Evolutionary conservation across 2,888 invertebrate species (phyloP).

Genomic region (Caenorhabditis wallacei): DNA sequence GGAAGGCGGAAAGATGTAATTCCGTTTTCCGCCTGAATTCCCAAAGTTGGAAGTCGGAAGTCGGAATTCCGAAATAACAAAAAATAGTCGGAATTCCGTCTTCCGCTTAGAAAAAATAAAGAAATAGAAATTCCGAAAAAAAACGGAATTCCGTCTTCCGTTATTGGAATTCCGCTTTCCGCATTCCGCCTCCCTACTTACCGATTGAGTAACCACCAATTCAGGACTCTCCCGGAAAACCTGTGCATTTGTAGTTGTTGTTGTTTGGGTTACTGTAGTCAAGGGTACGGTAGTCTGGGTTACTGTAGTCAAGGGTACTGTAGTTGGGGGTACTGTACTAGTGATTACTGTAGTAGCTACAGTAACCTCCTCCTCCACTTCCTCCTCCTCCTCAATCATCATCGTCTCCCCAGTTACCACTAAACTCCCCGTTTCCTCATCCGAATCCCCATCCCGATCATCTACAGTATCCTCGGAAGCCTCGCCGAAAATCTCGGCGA

Average conservation of each 20-base stretch:
- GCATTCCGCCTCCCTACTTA: no score
- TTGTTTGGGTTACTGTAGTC: neutral
- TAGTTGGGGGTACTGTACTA: constrained; percentile 24
- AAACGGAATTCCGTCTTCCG: no score
- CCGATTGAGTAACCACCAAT: no score
- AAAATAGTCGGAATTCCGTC: no score
- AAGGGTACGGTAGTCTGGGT: constrained; percentile 8
- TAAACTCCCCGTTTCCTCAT: neutral
- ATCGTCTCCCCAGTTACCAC: constrained; percentile 43
- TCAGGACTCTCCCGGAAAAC: constrained; percentile 23
- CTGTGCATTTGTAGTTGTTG: neutral
- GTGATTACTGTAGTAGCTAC: constrained; percentile 18
- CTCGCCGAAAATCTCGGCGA: constrained; percentile 17
- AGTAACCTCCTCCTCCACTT: neutral
- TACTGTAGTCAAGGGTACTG: constrained; percentile 15
- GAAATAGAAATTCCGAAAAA: no score
- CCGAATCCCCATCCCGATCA: neutral
- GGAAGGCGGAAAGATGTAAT: no score
- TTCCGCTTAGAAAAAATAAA: no score
- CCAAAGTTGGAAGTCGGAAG: no score
- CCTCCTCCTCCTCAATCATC: constrained; percentile 24
- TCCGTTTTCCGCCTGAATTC: no score
- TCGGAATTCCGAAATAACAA: no score
- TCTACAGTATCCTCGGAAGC: neutral
- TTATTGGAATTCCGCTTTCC: no score